These are phyloP conservation scores for Tortrix viridana DNA, from an alignment of 2,888 invertebrate genomes.

Conservation along the genomic window DNA sequence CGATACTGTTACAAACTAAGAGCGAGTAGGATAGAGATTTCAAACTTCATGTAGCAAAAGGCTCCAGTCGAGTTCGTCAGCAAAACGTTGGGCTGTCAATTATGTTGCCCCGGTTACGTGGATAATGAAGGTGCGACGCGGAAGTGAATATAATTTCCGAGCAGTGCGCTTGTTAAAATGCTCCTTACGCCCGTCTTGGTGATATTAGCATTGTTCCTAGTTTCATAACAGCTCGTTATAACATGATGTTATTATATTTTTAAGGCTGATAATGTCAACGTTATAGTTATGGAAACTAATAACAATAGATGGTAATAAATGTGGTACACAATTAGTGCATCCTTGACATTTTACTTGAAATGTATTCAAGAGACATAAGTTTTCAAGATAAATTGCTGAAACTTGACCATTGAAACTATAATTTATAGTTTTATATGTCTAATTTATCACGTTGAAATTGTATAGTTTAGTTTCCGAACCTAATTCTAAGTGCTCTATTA, in stretches of 20 bases:
- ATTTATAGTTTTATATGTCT: too few relatives aligned
- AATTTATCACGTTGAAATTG: too few relatives aligned
- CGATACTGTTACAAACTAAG: slow-evolving; percentile 52
- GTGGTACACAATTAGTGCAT: too few relatives aligned
- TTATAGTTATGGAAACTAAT: not conserved
- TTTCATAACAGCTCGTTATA: slow-evolving; percentile 4
- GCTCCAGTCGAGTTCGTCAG: slow-evolving; percentile 26
- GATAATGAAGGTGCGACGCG: slow-evolving; percentile 23
- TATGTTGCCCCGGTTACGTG: slow-evolving; percentile 32
- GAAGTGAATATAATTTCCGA: slow-evolving; percentile 12
- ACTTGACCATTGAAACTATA: too few relatives aligned
- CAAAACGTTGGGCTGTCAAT: slow-evolving; percentile 37
- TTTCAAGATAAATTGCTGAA: too few relatives aligned
- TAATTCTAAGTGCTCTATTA: too few relatives aligned
- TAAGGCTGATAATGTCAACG: not conserved
- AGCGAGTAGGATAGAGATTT: not conserved
- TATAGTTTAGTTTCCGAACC: too few relatives aligned
- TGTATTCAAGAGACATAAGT: too few relatives aligned
- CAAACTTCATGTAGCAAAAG: too few relatives aligned
- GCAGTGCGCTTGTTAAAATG: slow-evolving; percentile 16
- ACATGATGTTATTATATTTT: not conserved
- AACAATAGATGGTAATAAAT: too few relatives aligned
- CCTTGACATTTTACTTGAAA: too few relatives aligned
- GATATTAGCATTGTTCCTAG: slow-evolving; percentile 7
- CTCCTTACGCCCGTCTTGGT: slow-evolving; percentile 11